A percentile compares a stretch with the other conserved stretches of the same genome.
Conservation (phyloP, 2,888 invertebrate species). For the Scrobipalpa costella region DNA sequence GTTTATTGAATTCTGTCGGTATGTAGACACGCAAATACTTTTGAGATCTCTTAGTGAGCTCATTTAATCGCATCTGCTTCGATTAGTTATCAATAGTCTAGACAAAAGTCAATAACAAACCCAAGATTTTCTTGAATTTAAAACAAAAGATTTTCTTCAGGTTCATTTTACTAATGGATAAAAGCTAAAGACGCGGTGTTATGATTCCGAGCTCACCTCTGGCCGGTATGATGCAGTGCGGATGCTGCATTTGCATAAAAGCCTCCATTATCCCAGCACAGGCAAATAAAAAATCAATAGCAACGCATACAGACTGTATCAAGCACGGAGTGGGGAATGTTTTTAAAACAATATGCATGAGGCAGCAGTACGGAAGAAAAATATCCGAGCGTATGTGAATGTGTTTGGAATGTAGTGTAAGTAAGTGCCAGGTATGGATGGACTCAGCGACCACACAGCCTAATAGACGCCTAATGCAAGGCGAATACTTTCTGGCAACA, state of each 20-base stretch:
- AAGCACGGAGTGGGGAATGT: constrained; percentile 1
- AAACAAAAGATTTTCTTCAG: neutral
- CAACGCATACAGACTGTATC: constrained; percentile 10
- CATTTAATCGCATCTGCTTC: no score
- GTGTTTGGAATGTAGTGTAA: neutral
- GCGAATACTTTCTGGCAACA: constrained; percentile 20
- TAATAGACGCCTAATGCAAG: constrained; percentile 18
- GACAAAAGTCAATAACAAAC: no score
- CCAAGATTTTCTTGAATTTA: no score
- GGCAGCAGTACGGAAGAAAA: neutral
- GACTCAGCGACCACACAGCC: constrained; percentile 1
- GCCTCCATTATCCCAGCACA: constrained; percentile 72
- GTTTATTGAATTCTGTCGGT: no score
- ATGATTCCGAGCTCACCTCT: neutral
- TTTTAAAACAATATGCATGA: constrained; percentile 18
- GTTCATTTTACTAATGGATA: neutral
- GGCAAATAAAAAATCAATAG: constrained; percentile 76
- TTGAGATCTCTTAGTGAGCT: no score
- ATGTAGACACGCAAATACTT: no score
- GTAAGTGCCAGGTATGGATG: no score
- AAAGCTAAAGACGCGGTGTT: neutral
- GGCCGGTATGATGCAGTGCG: constrained; percentile 68
- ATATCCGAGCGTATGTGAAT: neutral
- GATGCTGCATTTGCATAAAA: constrained; percentile 77
- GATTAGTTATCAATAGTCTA: no score